Evolutionary conservation across 2,113 vertebrate genomes (phyloP), one percentile per base, ranked within the genome.

Genomic region (Isichthys henryi): DNA sequence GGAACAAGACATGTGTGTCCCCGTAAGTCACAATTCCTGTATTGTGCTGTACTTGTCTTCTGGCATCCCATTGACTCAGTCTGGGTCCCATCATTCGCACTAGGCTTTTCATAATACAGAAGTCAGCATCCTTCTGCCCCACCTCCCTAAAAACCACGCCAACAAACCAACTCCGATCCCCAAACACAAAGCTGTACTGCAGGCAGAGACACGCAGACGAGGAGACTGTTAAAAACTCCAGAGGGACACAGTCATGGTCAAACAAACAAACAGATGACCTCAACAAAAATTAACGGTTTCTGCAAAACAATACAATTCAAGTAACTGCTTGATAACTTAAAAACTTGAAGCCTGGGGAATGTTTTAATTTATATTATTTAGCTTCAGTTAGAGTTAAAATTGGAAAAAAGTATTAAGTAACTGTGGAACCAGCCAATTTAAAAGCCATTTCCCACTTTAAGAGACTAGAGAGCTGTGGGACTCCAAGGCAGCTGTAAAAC

Each of bases 401-500:
- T 43, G 15, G 74, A 43, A 39, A 39, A 39, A 43, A 17, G 35
- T 23, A 21, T 74, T 35, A 80, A 80, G 66, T 31, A 74, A 88
- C 35, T 45, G 45, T 84, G 80, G 45, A 21, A 27, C 39, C 77
- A 84, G 50, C 82, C 27, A 58, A 31, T 49, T 48, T 11, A 88
- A 23, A 27, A 88, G 5, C 39, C 58, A 0, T 0, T 39, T 19
- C 45, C n/a, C 66, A 80, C 35, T 80, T 80, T 80, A 80, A 80
- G 74, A 80, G 74, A 80, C 74, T 43, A 43, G 31, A 43, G 74
- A 39, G 74, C 35, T 43, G 74, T 80, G 5, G 35, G 77, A 43
- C 23, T 45, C 21, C 77, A 39, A 84, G 80, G 80, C 21, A 89
- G 13, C 52, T 53, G 39, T 13, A n/a, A 84, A 23, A 35, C 93